Evolutionary conservation across 2,888 invertebrate species (phyloP).

Genomic region (Ophion ellenae): DNA sequence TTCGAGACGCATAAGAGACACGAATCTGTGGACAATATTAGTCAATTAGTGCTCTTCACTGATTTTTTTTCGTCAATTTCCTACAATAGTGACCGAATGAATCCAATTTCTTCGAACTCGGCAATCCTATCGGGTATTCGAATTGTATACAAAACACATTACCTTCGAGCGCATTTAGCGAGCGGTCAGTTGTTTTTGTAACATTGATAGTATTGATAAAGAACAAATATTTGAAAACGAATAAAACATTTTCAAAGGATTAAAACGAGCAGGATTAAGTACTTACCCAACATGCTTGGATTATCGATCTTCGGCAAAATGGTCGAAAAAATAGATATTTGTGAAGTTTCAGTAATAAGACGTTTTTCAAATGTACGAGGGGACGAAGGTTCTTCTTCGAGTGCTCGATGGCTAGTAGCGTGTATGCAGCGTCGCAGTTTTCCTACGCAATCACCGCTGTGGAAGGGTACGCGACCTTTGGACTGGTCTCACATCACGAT

Average conservation of each 20-base stretch:
- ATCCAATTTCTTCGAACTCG: too few species aligned
- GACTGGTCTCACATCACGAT: not conserved
- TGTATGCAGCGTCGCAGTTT: slow-evolving; percentile 13
- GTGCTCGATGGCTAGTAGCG: not conserved
- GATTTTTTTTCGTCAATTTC: too few species aligned
- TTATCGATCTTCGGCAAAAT: not conserved
- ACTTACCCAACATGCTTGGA: slow-evolving; percentile 21
- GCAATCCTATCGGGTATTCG: not conserved
- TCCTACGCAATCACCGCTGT: slow-evolving; percentile 1
- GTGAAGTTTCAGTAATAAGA: not conserved
- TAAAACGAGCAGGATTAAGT: not conserved
- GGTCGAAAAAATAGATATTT: not conserved
- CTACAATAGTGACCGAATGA: too few species aligned
- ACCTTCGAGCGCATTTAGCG: not conserved
- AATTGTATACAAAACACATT: not conserved
- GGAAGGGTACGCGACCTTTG: slow-evolving; percentile 16
- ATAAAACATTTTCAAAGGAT: too few species aligned
- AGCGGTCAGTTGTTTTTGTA: not conserved
- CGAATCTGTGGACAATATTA: not conserved
- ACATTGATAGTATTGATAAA: not conserved
- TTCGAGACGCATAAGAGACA: not conserved
- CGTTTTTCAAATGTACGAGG: not conserved
- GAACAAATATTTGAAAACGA: not conserved
- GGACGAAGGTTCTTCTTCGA: not conserved
- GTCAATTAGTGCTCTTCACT: not conserved